Evolutionary conservation across 2,113 vertebrate genomes (phyloP).

Genomic region (Axis porcinus): DNA sequence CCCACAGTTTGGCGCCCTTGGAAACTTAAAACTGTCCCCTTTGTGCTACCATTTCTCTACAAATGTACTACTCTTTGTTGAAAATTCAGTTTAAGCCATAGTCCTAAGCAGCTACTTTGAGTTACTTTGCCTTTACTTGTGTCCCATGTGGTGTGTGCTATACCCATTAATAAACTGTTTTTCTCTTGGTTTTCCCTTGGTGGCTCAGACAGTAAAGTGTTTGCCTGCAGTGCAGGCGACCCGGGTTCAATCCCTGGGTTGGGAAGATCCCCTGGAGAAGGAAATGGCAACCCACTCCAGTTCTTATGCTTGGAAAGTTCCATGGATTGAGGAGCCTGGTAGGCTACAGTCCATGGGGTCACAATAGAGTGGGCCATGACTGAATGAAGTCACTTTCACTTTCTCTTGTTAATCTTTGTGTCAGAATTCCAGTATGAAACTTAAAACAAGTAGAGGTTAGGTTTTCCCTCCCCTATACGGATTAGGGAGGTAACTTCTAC

Average conservation of each 20-base stretch:
- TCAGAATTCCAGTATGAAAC: not conserved
- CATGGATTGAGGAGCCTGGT: not conserved
- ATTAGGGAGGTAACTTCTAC: not conserved
- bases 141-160: not conserved
- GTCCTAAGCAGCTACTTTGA: not conserved
- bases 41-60: not conserved
- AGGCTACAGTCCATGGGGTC: not conserved
- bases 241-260: not conserved
- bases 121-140: not conserved
- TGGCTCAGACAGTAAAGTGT: not conserved
- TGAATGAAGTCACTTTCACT: not conserved
- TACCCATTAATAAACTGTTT: not conserved
- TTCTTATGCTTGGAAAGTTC: not conserved
- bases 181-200: not conserved
- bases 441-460: not conserved
- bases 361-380: not conserved
- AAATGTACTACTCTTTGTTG: not conserved
- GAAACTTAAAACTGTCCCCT: not conserved
- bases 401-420: not conserved
- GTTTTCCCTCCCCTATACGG: not conserved
- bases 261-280: not conserved
- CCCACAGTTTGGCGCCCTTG: too few relatives aligned
- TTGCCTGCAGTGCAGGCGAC: fast-evolving
- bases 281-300: not conserved
- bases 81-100: not conserved